Percentiles rank a stretch among this genome's conserved stretches.
Evolutionary conservation across 1,140 invertebrate species (phyloP).

Genomic region (Lepidurus arcticus): DNA sequence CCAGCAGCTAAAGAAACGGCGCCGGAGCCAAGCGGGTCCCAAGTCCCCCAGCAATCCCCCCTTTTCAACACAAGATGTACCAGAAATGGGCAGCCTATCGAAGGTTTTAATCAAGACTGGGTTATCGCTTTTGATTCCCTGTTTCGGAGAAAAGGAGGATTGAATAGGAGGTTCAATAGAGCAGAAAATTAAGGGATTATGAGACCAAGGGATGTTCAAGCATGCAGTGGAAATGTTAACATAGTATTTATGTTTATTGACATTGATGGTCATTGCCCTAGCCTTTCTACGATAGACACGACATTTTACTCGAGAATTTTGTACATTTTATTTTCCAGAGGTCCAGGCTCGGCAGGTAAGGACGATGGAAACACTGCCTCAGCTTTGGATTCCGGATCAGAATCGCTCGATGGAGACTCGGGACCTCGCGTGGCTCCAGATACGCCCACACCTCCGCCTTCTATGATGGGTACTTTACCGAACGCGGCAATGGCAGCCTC

Average conservation of each 20-base stretch:
- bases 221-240: not conserved
- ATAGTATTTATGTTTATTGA: not conserved
- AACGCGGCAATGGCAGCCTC: not conserved
- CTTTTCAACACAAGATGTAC: not conserved
- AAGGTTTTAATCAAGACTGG: constrained; percentile 13
- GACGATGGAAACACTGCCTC: constrained; percentile 37
- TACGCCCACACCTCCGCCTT: constrained; percentile 34
- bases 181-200: constrained; percentile 11
- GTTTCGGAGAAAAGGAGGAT: not conserved
- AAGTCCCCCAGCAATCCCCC: not conserved
- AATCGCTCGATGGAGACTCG: constrained; percentile 36
- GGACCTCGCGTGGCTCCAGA: constrained; percentile 29
- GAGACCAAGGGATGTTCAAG: constrained; percentile 10
- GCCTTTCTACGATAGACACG: not conserved
- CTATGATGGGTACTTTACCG: constrained; percentile 21
- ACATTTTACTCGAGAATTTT: constrained; percentile 9
- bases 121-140: constrained; percentile 17
- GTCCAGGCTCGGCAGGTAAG: constrained; percentile 38
- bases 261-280: not conserved
- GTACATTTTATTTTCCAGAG: constrained; percentile 35
- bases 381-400: constrained; percentile 37
- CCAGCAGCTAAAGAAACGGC: constrained; percentile 3
- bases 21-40: not conserved
- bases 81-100: constrained; percentile 12
- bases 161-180: not conserved